Evolutionary conservation across 2,888 invertebrate species (phyloP).

Genomic region (Tineola bisselliella): DNA sequence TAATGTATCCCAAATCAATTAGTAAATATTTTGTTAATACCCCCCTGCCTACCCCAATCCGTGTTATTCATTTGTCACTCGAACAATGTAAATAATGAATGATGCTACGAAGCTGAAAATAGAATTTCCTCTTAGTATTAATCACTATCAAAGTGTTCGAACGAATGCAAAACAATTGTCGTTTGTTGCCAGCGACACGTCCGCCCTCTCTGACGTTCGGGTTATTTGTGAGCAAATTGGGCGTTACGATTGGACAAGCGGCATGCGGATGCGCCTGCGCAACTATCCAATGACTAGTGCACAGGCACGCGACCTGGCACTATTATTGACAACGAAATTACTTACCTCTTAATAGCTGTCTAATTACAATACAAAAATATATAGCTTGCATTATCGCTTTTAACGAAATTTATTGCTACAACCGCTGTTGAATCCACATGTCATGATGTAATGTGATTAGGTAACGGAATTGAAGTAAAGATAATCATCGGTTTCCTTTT

Average conservation of each 20-base stretch:
- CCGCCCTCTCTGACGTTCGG: constrained; percentile 13
- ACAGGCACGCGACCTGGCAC: not conserved
- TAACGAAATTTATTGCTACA: too few species aligned
- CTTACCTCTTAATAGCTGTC: not conserved
- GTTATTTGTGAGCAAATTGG: constrained; percentile 18
- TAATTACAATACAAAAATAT: too few species aligned
- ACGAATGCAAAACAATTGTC: not conserved
- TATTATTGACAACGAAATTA: not conserved
- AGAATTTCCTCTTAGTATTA: not conserved
- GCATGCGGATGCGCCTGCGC: constrained; percentile 15
- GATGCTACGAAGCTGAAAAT: not conserved
- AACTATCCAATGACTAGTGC: not conserved
- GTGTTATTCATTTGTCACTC: too few species aligned
- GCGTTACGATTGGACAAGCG: constrained; percentile 14
- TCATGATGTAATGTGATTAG: too few species aligned
- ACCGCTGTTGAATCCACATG: too few species aligned
- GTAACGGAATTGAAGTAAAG: too few species aligned
- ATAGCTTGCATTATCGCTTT: too few species aligned
- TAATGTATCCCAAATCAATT: too few species aligned
- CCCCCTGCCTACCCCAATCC: too few species aligned
- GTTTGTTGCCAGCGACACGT: constrained; percentile 13
- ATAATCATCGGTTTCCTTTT: too few species aligned
- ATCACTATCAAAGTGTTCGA: not conserved
- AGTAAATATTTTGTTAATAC: too few species aligned
- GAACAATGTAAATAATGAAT: too few species aligned